Evolutionary conservation across 1,140 invertebrate genomes (phyloP).

Genomic region (Dinoponera quadriceps): DNA sequence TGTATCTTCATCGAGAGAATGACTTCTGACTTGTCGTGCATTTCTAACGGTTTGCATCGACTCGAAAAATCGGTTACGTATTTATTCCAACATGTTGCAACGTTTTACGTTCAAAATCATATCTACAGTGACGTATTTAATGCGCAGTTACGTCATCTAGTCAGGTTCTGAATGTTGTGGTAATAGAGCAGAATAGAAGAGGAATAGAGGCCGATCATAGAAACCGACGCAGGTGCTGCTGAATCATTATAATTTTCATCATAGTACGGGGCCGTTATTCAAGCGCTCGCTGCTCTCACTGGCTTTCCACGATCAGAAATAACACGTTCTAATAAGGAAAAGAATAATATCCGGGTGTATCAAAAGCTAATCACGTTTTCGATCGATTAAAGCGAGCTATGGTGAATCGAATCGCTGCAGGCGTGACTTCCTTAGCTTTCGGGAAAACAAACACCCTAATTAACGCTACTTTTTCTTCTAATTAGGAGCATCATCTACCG

Average conservation of each 20-base stretch:
- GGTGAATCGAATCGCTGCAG: neutral
- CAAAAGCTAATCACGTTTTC: constrained; percentile 45
- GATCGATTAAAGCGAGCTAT: constrained; percentile 34
- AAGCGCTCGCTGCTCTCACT: neutral
- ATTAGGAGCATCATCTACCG: constrained; percentile 17
- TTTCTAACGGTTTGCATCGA: neutral
- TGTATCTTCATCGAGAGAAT: neutral
- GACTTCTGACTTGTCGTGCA: neutral
- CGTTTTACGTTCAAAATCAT: neutral
- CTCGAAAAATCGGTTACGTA: too few relatives aligned
- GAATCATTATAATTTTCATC: constrained; percentile 61
- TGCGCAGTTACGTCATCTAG: neutral
- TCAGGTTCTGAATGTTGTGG: too few relatives aligned
- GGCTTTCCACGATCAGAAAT: constrained; percentile 10
- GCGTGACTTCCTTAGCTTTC: neutral
- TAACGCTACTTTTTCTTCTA: constrained; percentile 4
- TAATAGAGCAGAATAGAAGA: too few relatives aligned
- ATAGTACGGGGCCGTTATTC: neutral
- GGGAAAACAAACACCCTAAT: constrained; percentile 33
- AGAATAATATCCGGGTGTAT: constrained; percentile 2
- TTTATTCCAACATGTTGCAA: neutral
- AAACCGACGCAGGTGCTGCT: constrained; percentile 53
- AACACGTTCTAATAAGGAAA: constrained; percentile 23
- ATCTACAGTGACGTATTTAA: neutral
- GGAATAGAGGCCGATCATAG: constrained; percentile 44